Conservation (phyloP, 2,113 vertebrate species). For the Leiothrix lutea region DNA sequence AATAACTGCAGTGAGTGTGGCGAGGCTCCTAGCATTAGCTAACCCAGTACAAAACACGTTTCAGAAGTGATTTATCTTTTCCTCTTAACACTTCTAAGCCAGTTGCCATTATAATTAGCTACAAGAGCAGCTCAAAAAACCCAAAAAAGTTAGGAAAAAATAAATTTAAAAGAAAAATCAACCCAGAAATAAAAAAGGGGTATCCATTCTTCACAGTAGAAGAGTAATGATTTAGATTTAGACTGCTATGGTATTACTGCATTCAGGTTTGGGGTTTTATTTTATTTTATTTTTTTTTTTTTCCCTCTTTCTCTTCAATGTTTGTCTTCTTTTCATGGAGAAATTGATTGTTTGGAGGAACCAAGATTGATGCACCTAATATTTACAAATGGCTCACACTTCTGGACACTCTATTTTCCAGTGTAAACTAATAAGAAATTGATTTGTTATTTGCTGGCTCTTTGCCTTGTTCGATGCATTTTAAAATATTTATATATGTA, state of each 20-base stretch:
- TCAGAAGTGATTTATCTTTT: constrained; percentile 24
- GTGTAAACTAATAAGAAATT: constrained; percentile 54
- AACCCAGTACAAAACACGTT: background rate
- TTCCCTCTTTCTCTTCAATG: background rate
- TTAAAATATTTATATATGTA: constrained; percentile 49
- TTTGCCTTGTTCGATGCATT: background rate
- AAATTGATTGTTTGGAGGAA: constrained; percentile 50
- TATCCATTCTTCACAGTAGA: background rate
- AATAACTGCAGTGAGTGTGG: background rate
- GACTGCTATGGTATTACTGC: background rate
- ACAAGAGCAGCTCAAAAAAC: background rate
- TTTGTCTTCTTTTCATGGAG: constrained; percentile 13
- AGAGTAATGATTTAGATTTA: background rate
- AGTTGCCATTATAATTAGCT: background rate
- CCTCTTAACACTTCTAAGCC: background rate
- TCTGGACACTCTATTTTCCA: constrained; percentile 34
- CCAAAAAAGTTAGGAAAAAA: accelerated
- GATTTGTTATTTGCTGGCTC: constrained; percentile 19
- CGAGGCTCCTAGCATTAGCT: background rate
- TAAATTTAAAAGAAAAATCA: background rate
- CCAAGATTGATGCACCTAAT: constrained; percentile 43
- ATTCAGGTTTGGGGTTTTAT: background rate
- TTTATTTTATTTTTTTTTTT: background rate
- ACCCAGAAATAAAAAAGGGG: background rate
- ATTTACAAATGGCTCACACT: constrained; percentile 3